phyloP scores from a whole-genome alignment of 2,888 invertebrate genomes.

The Cosmia trapezina region DNA sequence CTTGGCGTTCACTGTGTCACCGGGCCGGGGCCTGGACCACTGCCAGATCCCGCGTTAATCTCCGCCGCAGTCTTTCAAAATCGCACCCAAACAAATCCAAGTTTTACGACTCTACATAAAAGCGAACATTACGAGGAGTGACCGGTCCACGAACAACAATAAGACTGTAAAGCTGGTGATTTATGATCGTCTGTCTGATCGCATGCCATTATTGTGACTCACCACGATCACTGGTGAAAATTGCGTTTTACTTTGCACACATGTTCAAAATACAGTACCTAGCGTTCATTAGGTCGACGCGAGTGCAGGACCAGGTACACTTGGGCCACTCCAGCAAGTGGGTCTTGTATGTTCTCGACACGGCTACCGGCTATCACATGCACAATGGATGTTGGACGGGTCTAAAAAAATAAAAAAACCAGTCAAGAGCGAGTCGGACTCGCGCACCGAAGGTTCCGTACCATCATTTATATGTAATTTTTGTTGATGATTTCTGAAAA shows the following conservation, averaged over 20 bases:
- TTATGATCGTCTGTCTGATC: constrained; percentile 71
- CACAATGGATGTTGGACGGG: not conserved
- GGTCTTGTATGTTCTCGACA: not conserved
- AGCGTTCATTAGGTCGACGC: not conserved
- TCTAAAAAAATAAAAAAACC: too few relatives aligned
- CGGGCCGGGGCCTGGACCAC: constrained; percentile 65
- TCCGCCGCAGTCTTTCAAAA: constrained; percentile 67
- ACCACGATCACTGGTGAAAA: constrained; percentile 1
- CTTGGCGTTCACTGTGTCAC: constrained; percentile 16
- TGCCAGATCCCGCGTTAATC: constrained; percentile 72
- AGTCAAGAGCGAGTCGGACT: too few relatives aligned
- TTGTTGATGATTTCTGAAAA: too few relatives aligned
- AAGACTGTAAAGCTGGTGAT: constrained; percentile 72
- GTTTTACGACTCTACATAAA: constrained; percentile 78
- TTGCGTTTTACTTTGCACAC: constrained; percentile 9
- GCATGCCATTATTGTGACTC: constrained; percentile 62
- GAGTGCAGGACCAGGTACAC: not conserved
- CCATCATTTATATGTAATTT: too few relatives aligned
- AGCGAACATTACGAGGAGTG: constrained; percentile 65
- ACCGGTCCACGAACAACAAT: constrained; percentile 73
- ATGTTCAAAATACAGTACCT: constrained; percentile 1
- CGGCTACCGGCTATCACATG: not conserved
- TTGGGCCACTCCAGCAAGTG: not conserved
- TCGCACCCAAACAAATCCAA: constrained; percentile 77
- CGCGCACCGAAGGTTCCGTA: too few relatives aligned